Percentiles rank a stretch among this genome's conserved stretches.
Conservation (phyloP, 2,888 invertebrate genomes). For the Eristalis intricaria region DNA sequence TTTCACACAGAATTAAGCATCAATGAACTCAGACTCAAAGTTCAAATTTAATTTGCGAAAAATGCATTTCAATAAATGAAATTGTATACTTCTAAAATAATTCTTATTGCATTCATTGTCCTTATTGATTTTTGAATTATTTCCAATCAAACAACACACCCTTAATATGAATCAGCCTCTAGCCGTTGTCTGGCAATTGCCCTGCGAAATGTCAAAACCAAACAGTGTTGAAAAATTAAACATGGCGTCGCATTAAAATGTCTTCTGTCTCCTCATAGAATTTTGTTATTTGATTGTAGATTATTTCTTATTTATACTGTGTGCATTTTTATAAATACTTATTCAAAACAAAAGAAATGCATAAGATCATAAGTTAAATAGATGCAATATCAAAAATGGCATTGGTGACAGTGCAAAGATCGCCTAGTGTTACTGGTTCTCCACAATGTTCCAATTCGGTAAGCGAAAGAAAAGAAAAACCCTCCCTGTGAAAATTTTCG, state of each 20-base stretch:
- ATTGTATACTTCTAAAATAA: background rate
- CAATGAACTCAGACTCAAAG: no score
- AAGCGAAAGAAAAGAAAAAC: slow-evolving; percentile 73
- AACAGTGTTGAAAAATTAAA: slow-evolving; percentile 73
- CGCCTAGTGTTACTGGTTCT: slow-evolving; percentile 87
- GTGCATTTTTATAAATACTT: slow-evolving; percentile 62
- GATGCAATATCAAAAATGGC: slow-evolving; percentile 82
- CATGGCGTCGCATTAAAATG: slow-evolving; percentile 78
- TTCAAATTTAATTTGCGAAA: no score
- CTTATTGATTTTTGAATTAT: background rate
- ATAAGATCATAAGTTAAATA: slow-evolving; percentile 63
- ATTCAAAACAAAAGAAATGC: slow-evolving; percentile 59
- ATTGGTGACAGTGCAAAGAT: slow-evolving; percentile 88
- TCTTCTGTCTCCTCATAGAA: slow-evolving; percentile 72
- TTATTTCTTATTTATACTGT: slow-evolving; percentile 68
- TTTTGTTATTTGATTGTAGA: slow-evolving; percentile 71
- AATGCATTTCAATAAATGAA: background rate
- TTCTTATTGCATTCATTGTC: background rate
- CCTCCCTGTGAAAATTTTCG: slow-evolving; percentile 62
- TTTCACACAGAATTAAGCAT: no score
- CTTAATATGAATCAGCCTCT: slow-evolving; percentile 13
- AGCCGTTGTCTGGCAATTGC: slow-evolving; percentile 28
- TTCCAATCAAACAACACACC: background rate
- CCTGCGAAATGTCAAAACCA: slow-evolving; percentile 49
- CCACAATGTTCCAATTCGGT: slow-evolving; percentile 81